Conservation (phyloP, 1,140 invertebrate genomes). For the Linepithema humile region DNA sequence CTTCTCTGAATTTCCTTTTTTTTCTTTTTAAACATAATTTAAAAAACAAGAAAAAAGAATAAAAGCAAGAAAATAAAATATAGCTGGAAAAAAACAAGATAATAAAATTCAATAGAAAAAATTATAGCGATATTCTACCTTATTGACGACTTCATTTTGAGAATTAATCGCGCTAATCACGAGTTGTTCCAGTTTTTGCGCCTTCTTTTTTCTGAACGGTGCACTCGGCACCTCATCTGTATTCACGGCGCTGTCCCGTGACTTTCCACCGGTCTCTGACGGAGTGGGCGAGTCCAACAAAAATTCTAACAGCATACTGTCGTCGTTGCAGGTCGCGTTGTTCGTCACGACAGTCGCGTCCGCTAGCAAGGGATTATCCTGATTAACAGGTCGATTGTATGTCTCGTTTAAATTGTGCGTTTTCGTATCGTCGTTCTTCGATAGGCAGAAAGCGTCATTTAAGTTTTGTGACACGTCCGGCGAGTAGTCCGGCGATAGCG, state of each 20-base stretch:
- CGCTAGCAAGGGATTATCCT: slow-evolving; percentile 62
- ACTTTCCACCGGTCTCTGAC: slow-evolving; percentile 76
- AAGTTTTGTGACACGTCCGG: slow-evolving; percentile 79
- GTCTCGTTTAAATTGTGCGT: slow-evolving; percentile 79
- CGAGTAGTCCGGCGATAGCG: slow-evolving; percentile 74
- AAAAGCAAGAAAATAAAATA: neutral
- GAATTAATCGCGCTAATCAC: slow-evolving; percentile 82
- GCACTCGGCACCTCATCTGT: slow-evolving; percentile 77
- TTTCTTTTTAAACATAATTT: too few relatives aligned
- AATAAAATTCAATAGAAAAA: slow-evolving; percentile 1
- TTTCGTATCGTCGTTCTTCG: slow-evolving; percentile 62
- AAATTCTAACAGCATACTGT: slow-evolving; percentile 80
- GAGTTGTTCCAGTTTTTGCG: slow-evolving; percentile 81
- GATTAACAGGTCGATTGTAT: slow-evolving; percentile 64
- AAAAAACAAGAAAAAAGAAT: neutral
- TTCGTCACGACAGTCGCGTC: slow-evolving; percentile 80
- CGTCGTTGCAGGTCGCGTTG: slow-evolving; percentile 83
- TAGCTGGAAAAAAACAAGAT: neutral
- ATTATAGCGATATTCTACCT: slow-evolving; percentile 69
- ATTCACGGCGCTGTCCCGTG: slow-evolving; percentile 78
- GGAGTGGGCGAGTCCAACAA: slow-evolving; percentile 78
- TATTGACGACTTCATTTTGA: slow-evolving; percentile 83
- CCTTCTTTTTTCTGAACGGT: slow-evolving; percentile 81
- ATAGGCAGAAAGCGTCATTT: slow-evolving; percentile 81
- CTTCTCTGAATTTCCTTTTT: too few relatives aligned